phyloP scores from a whole-genome alignment of 2,113 vertebrate genomes.

The Phrynosoma blainvillii region DNA sequence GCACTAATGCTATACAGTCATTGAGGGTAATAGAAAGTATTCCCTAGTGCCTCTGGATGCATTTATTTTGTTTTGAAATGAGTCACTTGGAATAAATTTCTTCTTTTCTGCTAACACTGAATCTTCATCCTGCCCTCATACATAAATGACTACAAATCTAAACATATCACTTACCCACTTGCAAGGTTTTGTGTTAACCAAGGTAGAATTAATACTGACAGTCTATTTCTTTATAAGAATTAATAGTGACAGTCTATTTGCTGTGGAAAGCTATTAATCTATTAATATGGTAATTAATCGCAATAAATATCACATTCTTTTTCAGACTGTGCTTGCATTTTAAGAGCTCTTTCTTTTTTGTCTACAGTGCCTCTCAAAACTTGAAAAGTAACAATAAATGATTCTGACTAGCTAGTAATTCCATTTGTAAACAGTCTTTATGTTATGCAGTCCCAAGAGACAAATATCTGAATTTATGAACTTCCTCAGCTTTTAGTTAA shows the following conservation, averaged over 20 bases:
- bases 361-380: not conserved
- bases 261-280: no score
- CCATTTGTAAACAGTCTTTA: not conserved
- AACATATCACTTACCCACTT: not conserved
- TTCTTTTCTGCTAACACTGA: not conserved
- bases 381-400: not conserved
- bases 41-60: not conserved
- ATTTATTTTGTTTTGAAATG: not conserved
- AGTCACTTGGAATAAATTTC: not conserved
- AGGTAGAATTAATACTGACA: not conserved
- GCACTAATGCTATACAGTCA: no score
- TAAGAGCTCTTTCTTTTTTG: not conserved
- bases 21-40: not conserved
- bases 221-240: no score
- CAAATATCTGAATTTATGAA: not conserved
- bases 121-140: not conserved
- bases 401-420: not conserved
- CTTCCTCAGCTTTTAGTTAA: not conserved
- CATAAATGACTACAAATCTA: not conserved
- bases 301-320: no score
- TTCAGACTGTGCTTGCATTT: not conserved
- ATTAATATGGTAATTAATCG: no score
- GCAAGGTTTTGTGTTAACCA: not conserved
- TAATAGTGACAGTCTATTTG: no score
- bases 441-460: not conserved